A percentile compares a stretch with the other conserved stretches of the same genome.
These are phyloP conservation scores for Scatophagus argus DNA, from an alignment of 2,113 vertebrate species.

Conservation along the genomic window DNA sequence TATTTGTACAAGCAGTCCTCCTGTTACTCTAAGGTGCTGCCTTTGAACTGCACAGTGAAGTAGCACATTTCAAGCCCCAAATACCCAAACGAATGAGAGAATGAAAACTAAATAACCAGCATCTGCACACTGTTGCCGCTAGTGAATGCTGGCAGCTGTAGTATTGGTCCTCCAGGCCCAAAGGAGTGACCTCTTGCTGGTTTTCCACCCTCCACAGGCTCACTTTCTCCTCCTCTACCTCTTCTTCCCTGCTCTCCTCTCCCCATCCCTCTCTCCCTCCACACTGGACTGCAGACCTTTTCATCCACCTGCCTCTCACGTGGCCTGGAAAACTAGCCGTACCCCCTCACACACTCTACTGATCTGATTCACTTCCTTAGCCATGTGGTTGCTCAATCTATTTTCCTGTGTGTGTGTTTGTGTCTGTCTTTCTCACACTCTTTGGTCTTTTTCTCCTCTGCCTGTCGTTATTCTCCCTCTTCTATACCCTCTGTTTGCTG, in stretches of 20 bases:
- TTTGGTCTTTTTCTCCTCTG: conserved; percentile 75
- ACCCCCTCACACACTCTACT: conserved; percentile 67
- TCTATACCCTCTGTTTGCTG: conserved; percentile 71
- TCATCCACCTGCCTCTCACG: conserved; percentile 65
- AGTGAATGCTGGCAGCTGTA: conserved; percentile 62
- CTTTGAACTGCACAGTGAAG: conserved; percentile 36
- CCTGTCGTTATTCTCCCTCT: conserved; percentile 69
- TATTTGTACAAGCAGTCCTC: background rate
- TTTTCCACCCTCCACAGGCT: conserved; percentile 77
- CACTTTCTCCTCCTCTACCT: conserved; percentile 67
- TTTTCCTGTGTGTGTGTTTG: conserved; percentile 54
- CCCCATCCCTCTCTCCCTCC: conserved; percentile 62
- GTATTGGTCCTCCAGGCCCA: conserved; percentile 52
- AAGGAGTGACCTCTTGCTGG: conserved; percentile 62
- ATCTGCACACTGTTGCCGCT: conserved; percentile 46
- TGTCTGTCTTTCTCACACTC: conserved; percentile 63
- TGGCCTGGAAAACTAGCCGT: conserved; percentile 68
- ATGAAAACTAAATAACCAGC: conserved; percentile 31
- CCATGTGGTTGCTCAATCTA: conserved; percentile 71
- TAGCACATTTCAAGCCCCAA: conserved; percentile 29
- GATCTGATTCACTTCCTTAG: conserved; percentile 68
- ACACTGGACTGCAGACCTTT: conserved; percentile 68
- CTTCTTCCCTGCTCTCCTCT: conserved; percentile 27
- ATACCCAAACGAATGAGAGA: conserved; percentile 54
- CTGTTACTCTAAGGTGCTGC: conserved; percentile 20